Conservation (phyloP, 1,140 invertebrate species). For the Meloidogyne exigua region DNA sequence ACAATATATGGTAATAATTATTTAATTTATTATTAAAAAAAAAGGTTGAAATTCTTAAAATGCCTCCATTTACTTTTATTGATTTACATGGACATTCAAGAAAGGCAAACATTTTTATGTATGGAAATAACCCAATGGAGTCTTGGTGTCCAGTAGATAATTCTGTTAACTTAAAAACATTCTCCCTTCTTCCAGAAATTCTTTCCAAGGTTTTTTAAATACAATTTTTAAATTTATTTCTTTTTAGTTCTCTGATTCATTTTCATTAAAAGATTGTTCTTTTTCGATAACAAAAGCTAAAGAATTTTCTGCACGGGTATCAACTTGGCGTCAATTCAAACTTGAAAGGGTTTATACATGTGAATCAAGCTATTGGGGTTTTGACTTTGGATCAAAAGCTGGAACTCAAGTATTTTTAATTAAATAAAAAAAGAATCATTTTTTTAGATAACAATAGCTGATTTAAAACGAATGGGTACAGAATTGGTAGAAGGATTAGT, state of each 20-base stretch:
- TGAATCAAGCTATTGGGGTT: conserved; percentile 83
- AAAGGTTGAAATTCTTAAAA: conserved; percentile 50
- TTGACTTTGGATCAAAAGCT: conserved; percentile 75
- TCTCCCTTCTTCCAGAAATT: conserved; percentile 23
- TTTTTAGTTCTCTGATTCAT: conserved; percentile 72
- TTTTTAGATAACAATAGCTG: conserved; percentile 8
- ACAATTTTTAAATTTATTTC: conserved; percentile 67
- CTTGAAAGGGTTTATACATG: conserved; percentile 77
- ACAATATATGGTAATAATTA: conserved; percentile 53
- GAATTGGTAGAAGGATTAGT: not conserved
- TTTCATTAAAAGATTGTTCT: conserved; percentile 75
- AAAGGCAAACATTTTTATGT: conserved; percentile 83
- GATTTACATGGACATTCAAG: conserved; percentile 86
- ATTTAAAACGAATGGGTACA: conserved; percentile 12
- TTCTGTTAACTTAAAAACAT: conserved; percentile 21
- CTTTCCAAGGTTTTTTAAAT: conserved; percentile 18
- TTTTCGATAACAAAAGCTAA: conserved; percentile 77
- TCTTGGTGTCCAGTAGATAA: conserved; percentile 65
- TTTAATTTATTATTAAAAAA: conserved; percentile 17
- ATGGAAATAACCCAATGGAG: conserved; percentile 74
- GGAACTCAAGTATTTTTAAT: conserved; percentile 62
- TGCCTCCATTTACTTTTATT: conserved; percentile 79
- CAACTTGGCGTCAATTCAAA: conserved; percentile 79
- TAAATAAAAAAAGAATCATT: conserved; percentile 4
- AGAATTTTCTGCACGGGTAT: conserved; percentile 80